phyloP scores from a whole-genome alignment of 2,888 invertebrate species.

The Agrotis exclamationis region DNA sequence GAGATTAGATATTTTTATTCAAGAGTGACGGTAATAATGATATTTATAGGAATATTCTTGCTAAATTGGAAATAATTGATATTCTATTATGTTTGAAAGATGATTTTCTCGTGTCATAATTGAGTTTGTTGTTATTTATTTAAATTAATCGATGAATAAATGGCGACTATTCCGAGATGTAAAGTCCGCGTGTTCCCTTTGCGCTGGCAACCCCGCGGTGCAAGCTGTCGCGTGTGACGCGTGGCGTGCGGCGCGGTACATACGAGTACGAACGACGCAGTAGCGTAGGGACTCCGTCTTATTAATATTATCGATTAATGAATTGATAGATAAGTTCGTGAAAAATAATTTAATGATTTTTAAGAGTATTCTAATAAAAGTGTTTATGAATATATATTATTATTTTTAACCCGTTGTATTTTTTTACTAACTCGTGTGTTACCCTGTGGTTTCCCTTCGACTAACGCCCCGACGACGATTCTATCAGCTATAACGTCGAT shows the following conservation, averaged over 20 bases:
- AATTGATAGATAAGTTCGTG: constrained; percentile 90
- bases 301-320: constrained; percentile 88
- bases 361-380: constrained; percentile 91
- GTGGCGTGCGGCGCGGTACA: constrained; percentile 27
- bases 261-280: constrained; percentile 76
- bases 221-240: constrained; percentile 36
- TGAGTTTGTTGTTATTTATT: constrained; percentile 89
- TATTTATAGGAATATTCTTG: constrained; percentile 89
- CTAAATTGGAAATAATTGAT: constrained; percentile 85
- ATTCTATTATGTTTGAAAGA: constrained; percentile 87
- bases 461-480: constrained; percentile 81
- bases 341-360: constrained; percentile 90
- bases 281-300: constrained; percentile 78
- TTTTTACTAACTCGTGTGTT: constrained; percentile 87
- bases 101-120: constrained; percentile 88
- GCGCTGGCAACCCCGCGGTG: constrained; percentile 51
- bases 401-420: constrained; percentile 89
- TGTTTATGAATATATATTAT: constrained; percentile 92
- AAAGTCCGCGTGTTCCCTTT: constrained; percentile 63
- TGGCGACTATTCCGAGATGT: constrained; percentile 75
- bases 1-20: constrained; percentile 90
- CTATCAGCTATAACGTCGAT: constrained; percentile 87
- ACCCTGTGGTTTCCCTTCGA: constrained; percentile 73
- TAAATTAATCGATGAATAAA: constrained; percentile 85
- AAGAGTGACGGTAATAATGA: constrained; percentile 89